These are phyloP conservation scores for Calidris pugnax DNA, from an alignment of 2,113 vertebrate genomes.

Conservation along the genomic window DNA sequence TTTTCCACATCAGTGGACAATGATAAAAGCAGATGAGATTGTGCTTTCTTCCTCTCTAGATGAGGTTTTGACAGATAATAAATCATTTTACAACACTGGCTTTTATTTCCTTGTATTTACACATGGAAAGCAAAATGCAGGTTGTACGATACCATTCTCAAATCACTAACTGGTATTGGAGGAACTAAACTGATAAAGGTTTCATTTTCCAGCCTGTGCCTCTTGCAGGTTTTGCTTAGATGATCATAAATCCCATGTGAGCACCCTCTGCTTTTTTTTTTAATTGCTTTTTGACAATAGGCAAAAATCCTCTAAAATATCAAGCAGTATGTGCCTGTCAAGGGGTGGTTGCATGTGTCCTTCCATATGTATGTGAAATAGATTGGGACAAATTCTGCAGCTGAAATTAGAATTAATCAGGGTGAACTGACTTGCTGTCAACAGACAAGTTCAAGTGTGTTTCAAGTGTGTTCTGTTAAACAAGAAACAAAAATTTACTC, in stretches of 20 bases:
- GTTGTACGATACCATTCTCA: neutral
- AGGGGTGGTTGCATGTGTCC: neutral
- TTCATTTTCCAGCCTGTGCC: neutral
- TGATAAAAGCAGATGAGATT: slow-evolving; percentile 12
- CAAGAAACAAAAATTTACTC: neutral
- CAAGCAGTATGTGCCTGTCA: neutral
- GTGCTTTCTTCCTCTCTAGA: neutral
- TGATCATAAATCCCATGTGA: neutral
- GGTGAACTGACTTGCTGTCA: neutral
- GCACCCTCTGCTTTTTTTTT: neutral
- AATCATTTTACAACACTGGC: slow-evolving; percentile 5
- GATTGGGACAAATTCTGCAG: neutral
- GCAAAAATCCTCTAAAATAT: neutral
- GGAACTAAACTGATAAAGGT: neutral
- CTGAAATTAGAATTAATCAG: neutral
- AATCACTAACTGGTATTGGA: neutral
- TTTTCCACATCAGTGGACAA: slow-evolving; percentile 40
- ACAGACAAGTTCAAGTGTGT: neutral
- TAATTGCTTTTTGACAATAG: neutral
- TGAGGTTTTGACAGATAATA: slow-evolving; percentile 22
- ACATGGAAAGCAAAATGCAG: neutral
- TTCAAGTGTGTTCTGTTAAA: neutral
- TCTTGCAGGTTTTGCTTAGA: neutral
- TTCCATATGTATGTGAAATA: neutral
- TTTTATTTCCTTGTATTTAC: neutral